Evolutionary conservation across 2,888 invertebrate genomes (phyloP), one percentile per base, ranked within the genome.

Genomic region (Arge pagana): DNA sequence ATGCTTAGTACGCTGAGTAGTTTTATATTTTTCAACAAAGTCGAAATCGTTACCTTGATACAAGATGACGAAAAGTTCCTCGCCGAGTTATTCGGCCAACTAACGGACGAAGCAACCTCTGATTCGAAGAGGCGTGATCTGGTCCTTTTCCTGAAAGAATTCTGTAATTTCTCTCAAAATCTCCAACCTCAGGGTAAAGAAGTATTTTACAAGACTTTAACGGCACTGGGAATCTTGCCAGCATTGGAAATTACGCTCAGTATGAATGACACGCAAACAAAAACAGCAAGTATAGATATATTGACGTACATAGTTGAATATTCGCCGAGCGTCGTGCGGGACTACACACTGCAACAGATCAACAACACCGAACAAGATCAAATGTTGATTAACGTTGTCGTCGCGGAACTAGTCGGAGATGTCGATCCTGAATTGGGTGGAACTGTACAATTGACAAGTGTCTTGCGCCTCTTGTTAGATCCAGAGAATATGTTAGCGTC

Each of bases 21-120:
- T 83, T 98, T 98, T 83, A 94, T 99, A 80, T 99, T 96, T 84
- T 99, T 99, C 81, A 98, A 97, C 81, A 98, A 99, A 82, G 94
- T 97, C 75, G 98, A 99, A 83, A 99, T 99, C 80, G 97, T 99
- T 64, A 95, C 93, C 64, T 85, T 96, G 72, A 92, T 99, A 77
- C 89, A 98, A 83, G 97, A 98, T 72, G 99, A 99, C 80, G 96
- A 97, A 68, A 91, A 92, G 75, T 96, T 98, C 81, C 83, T 99
- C 73, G 88, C 90, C 50, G 96, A 96, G 78, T 82, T 99, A 66
- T 98, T 99, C 81, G 87, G 90, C 55, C 86, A 95, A 78, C 83
- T 99, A 67, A 93, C 90, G 63, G 93, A 95, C 76, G 89, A 92
- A 68, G 86, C 87, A 65, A 95, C 95, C 35, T 85, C 89, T 19